A percentile compares a stretch with the other conserved stretches of the same genome.
phyloP scores from a whole-genome alignment of 2,797 vertebrate genomes.

The Euthynnus affinis region DNA sequence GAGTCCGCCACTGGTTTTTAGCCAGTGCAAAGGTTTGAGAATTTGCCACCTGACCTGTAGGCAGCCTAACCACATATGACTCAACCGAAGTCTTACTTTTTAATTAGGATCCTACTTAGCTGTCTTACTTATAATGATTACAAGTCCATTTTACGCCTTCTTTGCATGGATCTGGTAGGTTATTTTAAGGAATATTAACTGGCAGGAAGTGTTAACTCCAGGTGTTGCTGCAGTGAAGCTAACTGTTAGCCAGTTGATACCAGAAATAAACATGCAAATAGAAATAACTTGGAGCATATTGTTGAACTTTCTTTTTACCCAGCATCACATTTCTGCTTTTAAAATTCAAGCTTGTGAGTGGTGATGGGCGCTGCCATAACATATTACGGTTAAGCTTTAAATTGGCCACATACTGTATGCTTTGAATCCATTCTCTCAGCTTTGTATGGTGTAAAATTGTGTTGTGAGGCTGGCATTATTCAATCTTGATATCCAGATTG shows the following conservation, averaged over 20 bases:
- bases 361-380: slow-evolving; percentile 14
- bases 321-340: slow-evolving; percentile 27
- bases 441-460: slow-evolving; percentile 16
- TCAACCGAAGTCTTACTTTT: slow-evolving; percentile 42
- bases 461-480: slow-evolving; percentile 47
- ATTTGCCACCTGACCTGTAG: slow-evolving; percentile 28
- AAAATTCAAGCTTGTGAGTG: slow-evolving; percentile 25
- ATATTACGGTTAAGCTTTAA: slow-evolving; percentile 51
- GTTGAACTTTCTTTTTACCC: slow-evolving; percentile 26
- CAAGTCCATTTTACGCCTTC: slow-evolving; percentile 64
- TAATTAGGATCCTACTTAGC: slow-evolving; percentile 58
- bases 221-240: slow-evolving; percentile 57
- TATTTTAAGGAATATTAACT: slow-evolving; percentile 72
- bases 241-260: slow-evolving; percentile 54
- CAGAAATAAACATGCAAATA: slow-evolving; percentile 61
- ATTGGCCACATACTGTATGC: slow-evolving; percentile 23
- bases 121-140: slow-evolving; percentile 49
- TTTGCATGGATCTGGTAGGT: slow-evolving; percentile 57
- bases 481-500: slow-evolving; percentile 57
- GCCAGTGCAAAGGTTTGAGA: slow-evolving; percentile 30
- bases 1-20: too few species aligned
- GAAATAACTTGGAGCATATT: slow-evolving; percentile 30
- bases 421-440: slow-evolving; percentile 36
- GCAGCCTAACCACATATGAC: slow-evolving; percentile 49
- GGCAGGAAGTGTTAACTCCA: slow-evolving; percentile 60